Evolutionary conservation across 2,113 vertebrate genomes (phyloP).

Genomic region (Ciconia maguari): DNA sequence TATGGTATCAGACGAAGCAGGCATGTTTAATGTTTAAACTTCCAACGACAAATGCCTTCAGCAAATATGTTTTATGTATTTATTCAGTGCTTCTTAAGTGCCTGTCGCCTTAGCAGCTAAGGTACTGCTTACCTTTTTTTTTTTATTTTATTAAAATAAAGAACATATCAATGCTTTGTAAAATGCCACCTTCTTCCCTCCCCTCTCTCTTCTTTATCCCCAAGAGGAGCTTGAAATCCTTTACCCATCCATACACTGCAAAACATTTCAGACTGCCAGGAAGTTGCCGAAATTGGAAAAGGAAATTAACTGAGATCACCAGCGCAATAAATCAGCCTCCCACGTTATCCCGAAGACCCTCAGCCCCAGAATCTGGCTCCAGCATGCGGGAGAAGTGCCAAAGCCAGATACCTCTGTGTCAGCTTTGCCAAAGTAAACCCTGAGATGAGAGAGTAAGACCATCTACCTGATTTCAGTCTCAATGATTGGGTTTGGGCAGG

Average conservation of each 20-base stretch:
- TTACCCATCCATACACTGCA: neutral
- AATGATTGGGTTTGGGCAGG: rapidly evolving
- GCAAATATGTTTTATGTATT: constrained; percentile 58
- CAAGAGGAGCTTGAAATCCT: neutral
- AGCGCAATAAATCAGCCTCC: neutral
- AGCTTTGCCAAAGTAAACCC: neutral
- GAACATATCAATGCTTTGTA: neutral
- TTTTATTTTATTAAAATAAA: constrained; percentile 9
- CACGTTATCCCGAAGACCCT: neutral
- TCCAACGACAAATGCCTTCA: constrained; percentile 52
- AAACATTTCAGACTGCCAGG: neutral
- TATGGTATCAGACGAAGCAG: neutral
- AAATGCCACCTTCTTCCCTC: neutral
- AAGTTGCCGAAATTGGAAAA: neutral
- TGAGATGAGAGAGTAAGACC: neutral
- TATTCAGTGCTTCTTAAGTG: neutral
- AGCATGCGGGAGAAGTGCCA: neutral
- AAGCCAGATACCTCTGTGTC: neutral
- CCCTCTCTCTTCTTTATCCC: neutral
- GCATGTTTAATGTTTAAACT: constrained; percentile 59
- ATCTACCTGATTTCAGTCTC: rapidly evolving
- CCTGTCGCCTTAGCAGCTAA: constrained; percentile 8
- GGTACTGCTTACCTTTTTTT: neutral
- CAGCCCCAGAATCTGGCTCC: neutral
- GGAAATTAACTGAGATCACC: neutral